Evolutionary conservation across 2,888 invertebrate genomes (phyloP), one percentile per base, ranked within the genome.

Genomic region (Coelogynopora nodosa): DNA sequence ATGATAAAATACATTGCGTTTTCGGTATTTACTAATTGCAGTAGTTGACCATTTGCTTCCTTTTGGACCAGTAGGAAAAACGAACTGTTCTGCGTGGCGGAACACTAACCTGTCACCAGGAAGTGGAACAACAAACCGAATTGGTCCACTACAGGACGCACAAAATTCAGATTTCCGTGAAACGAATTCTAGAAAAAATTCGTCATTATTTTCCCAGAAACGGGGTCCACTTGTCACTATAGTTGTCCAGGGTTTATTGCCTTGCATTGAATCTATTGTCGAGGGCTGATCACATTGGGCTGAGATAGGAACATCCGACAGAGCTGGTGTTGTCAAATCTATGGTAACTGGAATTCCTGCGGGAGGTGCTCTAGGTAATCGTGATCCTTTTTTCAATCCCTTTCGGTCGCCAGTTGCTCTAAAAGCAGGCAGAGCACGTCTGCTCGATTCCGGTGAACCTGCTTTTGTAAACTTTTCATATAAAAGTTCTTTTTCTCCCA

Each of bases 71-170:
- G 80, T 80, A 80, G 80, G 80, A n/a, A 26, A 80, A 26, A 26
- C 27, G n/a, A 26, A 80, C 23, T 80, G 80, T 29, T 80, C 80
- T 29, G 80, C 80, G 29, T 80, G 80, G n/a, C 80, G 80, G n/a
- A 80, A 80, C 80, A 80, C 80, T 29, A 80, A 27, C 80, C 80
- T 23, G 2, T 29, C 27, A 26, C 80, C 80, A 26, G n/a, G 80
- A 80, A 80, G 26, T 80, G 80, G 27, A 27, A 27, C 80, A 80
- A 80, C 5, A n/a, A 26, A 27, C 26, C 26, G 80, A 80, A 80
- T 80, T 2, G 80, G 80, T 23, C 80, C 26, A 23, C 29, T 80
- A 27, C 80, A 80, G 10, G 27, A 26, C 29, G 80, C 80, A 27
- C 80, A 80, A 26, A 10, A 27, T 80, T 23, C 26, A 80, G 80